These are phyloP conservation scores for Coelopa frigida DNA, from an alignment of 1,140 invertebrate genomes.

Conservation along the genomic window DNA sequence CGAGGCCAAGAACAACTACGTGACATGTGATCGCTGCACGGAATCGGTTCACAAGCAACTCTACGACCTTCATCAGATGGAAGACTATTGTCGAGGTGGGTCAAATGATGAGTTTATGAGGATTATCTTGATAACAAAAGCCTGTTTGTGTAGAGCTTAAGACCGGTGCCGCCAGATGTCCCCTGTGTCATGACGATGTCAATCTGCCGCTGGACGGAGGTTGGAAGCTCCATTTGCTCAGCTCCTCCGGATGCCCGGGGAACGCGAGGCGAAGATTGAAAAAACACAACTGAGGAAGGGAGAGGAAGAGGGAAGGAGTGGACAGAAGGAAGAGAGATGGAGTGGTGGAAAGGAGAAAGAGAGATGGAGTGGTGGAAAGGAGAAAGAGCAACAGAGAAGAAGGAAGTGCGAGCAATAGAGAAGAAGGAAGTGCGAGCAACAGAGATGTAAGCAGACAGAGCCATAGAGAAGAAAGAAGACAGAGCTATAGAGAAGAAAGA, in stretches of 20 bases:
- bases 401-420: too few relatives aligned
- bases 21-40: conserved; percentile 59
- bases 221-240: conserved; percentile 48
- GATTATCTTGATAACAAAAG: too few relatives aligned
- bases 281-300: conserved; percentile 30
- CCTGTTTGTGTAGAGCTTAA: conserved; percentile 47
- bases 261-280: conserved; percentile 40
- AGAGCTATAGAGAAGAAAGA: too few relatives aligned
- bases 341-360: neutral
- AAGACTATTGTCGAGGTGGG: conserved; percentile 50
- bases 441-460: too few relatives aligned
- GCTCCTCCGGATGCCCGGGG: conserved; percentile 35
- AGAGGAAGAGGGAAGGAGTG: too few relatives aligned
- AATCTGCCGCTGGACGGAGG: conserved; percentile 40
- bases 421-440: too few relatives aligned
- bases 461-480: too few relatives aligned
- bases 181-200: conserved; percentile 65
- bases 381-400: too few relatives aligned
- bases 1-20: conserved; percentile 57
- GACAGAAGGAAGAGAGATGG: neutral
- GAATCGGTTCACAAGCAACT: conserved; percentile 57
- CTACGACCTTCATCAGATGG: conserved; percentile 54
- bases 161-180: conserved; percentile 58
- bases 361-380: too few relatives aligned
- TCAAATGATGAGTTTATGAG: too few relatives aligned